A percentile compares a stretch with the other conserved stretches of the same genome.
These are phyloP conservation scores for Phrynocephalus vlangalii DNA, from an alignment of 2,797 vertebrate species.

Conservation along the genomic window DNA sequence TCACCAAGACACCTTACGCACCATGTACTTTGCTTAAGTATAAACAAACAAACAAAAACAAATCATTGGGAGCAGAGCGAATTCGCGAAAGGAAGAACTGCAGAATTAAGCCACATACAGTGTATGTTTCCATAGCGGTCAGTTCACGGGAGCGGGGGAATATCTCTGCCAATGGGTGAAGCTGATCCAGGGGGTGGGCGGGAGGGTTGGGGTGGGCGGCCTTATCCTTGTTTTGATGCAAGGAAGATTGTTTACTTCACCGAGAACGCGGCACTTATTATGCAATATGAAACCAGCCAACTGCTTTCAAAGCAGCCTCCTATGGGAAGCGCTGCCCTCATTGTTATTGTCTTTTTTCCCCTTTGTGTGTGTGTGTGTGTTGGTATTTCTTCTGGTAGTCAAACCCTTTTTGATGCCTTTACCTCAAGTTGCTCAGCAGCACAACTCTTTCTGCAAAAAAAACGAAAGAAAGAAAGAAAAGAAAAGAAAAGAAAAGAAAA, in stretches of 20 bases:
- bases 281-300: constrained; percentile 99
- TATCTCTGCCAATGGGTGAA: constrained; percentile 82
- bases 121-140: constrained; percentile 83
- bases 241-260: constrained; percentile 87
- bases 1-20: constrained; percentile 99
- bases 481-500: background rate
- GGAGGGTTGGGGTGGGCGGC: constrained; percentile 51
- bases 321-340: constrained; percentile 73
- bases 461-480: constrained; percentile 18
- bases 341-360: constrained; percentile 46
- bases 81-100: constrained; percentile 75
- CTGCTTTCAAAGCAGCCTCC: constrained; percentile 82
- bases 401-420: constrained; percentile 86
- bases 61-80: constrained; percentile 54
- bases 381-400: constrained; percentile 72
- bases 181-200: constrained; percentile 83
- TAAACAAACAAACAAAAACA: background rate
- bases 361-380: constrained; percentile 31
- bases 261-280: constrained; percentile 92
- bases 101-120: constrained; percentile 76
- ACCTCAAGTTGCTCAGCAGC: constrained; percentile 88
- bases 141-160: constrained; percentile 59
- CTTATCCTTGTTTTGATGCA: constrained; percentile 81
- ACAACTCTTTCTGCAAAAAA: constrained; percentile 83
- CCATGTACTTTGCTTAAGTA: constrained; percentile 98